Percentiles rank a stretch among this genome's conserved stretches.
These are phyloP conservation scores for Drosophila algonquin DNA, from an alignment of 2,888 invertebrate species.

Conservation along the genomic window DNA sequence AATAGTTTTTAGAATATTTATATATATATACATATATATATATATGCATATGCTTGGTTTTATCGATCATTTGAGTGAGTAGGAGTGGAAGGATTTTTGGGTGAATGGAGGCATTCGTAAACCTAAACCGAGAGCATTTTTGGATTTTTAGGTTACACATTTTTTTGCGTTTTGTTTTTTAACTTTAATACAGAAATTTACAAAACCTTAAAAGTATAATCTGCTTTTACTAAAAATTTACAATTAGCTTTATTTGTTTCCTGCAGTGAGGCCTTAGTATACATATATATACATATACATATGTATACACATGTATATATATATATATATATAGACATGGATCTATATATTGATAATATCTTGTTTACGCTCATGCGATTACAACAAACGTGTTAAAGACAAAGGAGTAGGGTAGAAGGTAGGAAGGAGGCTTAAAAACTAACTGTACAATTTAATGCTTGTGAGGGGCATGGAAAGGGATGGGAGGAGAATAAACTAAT, in stretches of 20 bases:
- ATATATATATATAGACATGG: constrained; percentile 26
- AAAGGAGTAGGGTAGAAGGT: not conserved
- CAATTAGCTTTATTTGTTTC: constrained; percentile 48
- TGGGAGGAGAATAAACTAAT: not conserved
- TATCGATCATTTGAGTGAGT: constrained; percentile 28
- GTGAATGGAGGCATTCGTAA: constrained; percentile 31
- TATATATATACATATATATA: constrained; percentile 6
- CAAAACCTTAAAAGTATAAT: constrained; percentile 61
- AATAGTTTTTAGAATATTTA: constrained; percentile 57
- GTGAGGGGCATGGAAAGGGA: not conserved
- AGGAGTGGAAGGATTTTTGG: constrained; percentile 32
- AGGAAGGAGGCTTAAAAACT: constrained; percentile 49
- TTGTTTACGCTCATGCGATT: constrained; percentile 46
- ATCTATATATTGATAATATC: constrained; percentile 60
- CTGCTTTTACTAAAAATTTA: constrained; percentile 64
- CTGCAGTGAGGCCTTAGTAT: constrained; percentile 40
- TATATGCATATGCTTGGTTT: constrained; percentile 29
- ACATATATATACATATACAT: constrained; percentile 25
- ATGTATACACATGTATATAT: constrained; percentile 6
- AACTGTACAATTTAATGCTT: constrained; percentile 63
- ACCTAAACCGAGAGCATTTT: constrained; percentile 65
- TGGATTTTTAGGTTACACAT: constrained; percentile 62
- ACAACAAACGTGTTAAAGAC: constrained; percentile 46
- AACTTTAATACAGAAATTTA: constrained; percentile 75
- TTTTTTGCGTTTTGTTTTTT: constrained; percentile 20